Base-by-base conservation (phyloP, 2,797 vertebrate species). In the Mallotus villosus region DNA sequence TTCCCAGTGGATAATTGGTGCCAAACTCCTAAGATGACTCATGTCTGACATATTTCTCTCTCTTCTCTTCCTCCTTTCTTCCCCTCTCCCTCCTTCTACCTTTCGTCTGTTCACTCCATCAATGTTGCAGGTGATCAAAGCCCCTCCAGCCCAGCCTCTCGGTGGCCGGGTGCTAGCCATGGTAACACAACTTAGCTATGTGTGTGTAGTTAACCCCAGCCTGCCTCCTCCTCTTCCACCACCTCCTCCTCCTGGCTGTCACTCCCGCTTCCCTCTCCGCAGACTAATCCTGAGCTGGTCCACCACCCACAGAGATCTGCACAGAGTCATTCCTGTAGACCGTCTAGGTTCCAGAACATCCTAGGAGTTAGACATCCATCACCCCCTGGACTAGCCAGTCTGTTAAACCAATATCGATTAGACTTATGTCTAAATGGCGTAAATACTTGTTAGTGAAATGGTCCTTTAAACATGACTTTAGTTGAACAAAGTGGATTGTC, bases 51-150 rank as follows among this genome's bases (percentile, higher is more conserved):
- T 65, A 62, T 82, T 81, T 89, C 82, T 88, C 74, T 88, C 76
- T 87, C n/a, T 75, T 12, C 69, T 22, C 66, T 46, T 71, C 24
- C 74, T 37, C 62, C 34, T 69, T 58, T 68, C 16, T 76, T 34
- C 25, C 25, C 25, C 25, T 69, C 22, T 74, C 21, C 68, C 17
- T 58, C 49, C 37, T 71, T 32, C 46, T 29, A 46, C 0, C 63
- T 14, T 68, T 68, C 4, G 63, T 74, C 67, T 21, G 67, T 63
- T 59, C 63, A 49, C 57, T 76, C 85, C 84, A 73, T 88, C 81
- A 74, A 86, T 84, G 63, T 87, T 91, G n/a, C 92, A 94, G 92
- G 92, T 92, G 92, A 94, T 91, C 91, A 94, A 90, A 93, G 91
- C 74, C 91, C 92, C 71, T 90, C 91, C 88, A 93, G 93, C 90